Base-by-base conservation (phyloP, 2,113 vertebrate species). In the Actinemys pallida region DNA sequence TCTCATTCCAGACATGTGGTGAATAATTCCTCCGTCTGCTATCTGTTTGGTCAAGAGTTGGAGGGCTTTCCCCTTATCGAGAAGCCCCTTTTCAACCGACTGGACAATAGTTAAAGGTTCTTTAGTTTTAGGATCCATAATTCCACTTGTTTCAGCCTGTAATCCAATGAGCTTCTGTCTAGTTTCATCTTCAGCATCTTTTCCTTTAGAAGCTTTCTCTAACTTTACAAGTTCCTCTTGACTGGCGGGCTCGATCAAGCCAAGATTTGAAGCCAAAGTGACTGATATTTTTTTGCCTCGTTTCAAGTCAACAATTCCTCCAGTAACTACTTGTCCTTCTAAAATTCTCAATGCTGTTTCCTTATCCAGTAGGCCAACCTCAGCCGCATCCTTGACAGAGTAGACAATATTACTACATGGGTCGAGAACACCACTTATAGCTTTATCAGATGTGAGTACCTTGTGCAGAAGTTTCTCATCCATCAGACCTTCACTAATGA, bases 251-350 rank as follows among this genome's bases (percentile, higher is more conserved):
- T 99, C 98, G 42, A 99, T 98, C 81, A 99, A 97, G 56, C 99
- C 99, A 87, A 99, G 97, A 27, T 99, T 99, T 80, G 98, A 98
- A 94, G 99, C 99, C 94, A 99, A 97, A 79, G 99, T 99, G 87
- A 99, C 99, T 0, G 99, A 99, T 65, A 99, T 49, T 47, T 98
- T 99, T 96, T 99, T 99, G 92, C 98, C 98, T 86, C 99, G 98
- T 50, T 98, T 98, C 86, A 99, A 90, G 93, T 99, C 99, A 78
- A 99, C 96, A 17, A 99, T 98, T n/a, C 99, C 99, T 35, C 99
- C 99, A 29, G 99, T 99, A 0, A 97, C 98, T 82, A 99, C 99
- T 90, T 99, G 99, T 3, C 98, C 99, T 95, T 99, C 99, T 87
- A 99, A 95, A 92, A 99, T 98, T 90, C 98, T 98, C 96, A 93